A percentile compares a stretch with the other conserved stretches of the same genome.
Evolutionary conservation across 2,888 invertebrate genomes (phyloP).

Genomic region (Drosophila neonasuta): DNA sequence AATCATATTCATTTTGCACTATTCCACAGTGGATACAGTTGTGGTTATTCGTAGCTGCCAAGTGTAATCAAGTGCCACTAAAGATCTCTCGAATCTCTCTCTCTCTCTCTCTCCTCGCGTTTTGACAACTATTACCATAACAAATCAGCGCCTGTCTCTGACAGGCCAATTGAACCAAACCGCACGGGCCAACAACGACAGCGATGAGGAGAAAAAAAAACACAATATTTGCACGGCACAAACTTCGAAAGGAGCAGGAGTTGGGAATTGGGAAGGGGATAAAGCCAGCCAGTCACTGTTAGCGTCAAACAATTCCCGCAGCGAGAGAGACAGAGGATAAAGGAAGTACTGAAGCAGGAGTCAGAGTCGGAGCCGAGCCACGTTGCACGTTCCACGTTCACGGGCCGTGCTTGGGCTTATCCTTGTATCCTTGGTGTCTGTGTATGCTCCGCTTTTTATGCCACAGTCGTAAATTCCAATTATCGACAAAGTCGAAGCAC

Average conservation of each 20-base stretch:
- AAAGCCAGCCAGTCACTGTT: conserved; percentile 36
- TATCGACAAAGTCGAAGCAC: conserved; percentile 74
- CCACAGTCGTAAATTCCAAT: conserved; percentile 77
- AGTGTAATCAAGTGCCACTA: conserved; percentile 72
- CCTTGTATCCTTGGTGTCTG: conserved; percentile 55
- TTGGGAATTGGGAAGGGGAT: conserved; percentile 2
- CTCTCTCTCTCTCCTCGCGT: conserved; percentile 20
- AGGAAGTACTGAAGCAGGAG: conserved; percentile 16
- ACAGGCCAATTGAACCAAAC: conserved; percentile 71
- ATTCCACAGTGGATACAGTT: conserved; percentile 34
- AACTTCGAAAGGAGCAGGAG: conserved; percentile 29
- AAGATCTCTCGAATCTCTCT: conserved; percentile 69
- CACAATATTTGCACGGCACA: conserved; percentile 60
- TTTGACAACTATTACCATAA: conserved; percentile 75
- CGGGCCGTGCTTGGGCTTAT: conserved; percentile 47
- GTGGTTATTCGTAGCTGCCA: conserved; percentile 40
- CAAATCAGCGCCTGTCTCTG: conserved; percentile 72
- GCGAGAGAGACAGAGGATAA: conserved; percentile 4
- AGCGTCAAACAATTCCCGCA: conserved; percentile 48
- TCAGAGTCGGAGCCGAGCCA: conserved; percentile 7
- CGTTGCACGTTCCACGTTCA: conserved; percentile 29
- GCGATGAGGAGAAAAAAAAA: conserved; percentile 42
- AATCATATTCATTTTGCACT: conserved; percentile 40
- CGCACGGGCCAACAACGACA: conserved; percentile 33
- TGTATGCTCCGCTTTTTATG: conserved; percentile 65